Evolutionary conservation across 1,140 invertebrate genomes (phyloP).

Genomic region (Drosophila punjabiensis): DNA sequence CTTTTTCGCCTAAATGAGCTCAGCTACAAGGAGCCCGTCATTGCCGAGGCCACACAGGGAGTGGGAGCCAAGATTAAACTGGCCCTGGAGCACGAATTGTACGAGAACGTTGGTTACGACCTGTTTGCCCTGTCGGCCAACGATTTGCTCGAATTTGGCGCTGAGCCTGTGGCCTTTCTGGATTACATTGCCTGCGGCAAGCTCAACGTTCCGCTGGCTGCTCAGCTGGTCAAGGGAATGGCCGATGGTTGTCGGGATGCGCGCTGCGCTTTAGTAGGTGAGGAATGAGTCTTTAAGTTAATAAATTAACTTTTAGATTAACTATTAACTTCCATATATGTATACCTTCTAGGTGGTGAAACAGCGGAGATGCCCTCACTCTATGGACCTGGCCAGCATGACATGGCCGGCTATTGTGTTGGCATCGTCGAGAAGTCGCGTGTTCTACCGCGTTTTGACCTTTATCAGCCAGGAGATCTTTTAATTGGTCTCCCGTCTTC

Average conservation of each 20-base stretch:
- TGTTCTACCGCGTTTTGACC: constrained; percentile 89
- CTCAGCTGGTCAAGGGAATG: constrained; percentile 93
- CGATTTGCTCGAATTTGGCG: constrained; percentile 97
- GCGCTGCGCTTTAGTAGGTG: constrained; percentile 95
- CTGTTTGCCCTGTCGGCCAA: constrained; percentile 99
- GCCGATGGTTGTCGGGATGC: constrained; percentile 94
- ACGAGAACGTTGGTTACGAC: constrained; percentile 96
- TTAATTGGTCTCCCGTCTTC: constrained; percentile 93
- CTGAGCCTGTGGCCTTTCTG: constrained; percentile 97
- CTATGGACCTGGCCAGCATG: constrained; percentile 93
- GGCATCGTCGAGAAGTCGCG: constrained; percentile 92
- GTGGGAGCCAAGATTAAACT: constrained; percentile 97
- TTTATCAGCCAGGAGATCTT: constrained; percentile 90
- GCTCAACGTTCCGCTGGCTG: constrained; percentile 91
- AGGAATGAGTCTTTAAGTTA: constrained; percentile 20
- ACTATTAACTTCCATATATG: background rate
- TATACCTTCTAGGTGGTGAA: constrained; percentile 91
- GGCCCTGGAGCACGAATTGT: constrained; percentile 92
- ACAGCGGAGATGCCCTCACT: constrained; percentile 98
- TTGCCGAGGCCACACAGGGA: constrained; percentile 96
- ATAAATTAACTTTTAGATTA: too few relatives aligned
- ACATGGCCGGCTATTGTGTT: constrained; percentile 97
- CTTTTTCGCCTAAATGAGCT: constrained; percentile 92
- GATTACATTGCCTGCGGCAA: constrained; percentile 98
- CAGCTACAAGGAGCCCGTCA: constrained; percentile 90